phyloP scores from a whole-genome alignment of 2,888 invertebrate species.

The Aproaerema taeniolella region DNA sequence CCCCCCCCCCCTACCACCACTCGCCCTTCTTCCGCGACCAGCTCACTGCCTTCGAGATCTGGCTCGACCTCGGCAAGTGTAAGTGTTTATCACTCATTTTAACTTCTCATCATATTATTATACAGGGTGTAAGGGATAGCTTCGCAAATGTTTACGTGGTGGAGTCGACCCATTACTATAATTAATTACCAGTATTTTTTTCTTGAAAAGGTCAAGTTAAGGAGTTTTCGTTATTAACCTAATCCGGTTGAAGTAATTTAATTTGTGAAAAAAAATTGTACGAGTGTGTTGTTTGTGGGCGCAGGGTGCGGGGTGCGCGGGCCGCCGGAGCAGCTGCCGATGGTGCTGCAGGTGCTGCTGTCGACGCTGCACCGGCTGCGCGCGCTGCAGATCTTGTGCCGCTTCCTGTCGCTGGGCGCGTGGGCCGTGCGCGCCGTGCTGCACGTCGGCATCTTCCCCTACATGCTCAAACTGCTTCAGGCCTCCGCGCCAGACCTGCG shows the following conservation, averaged over 20 bases:
- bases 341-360: constrained; percentile 93
- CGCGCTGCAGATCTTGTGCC: constrained; percentile 94
- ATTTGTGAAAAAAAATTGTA: too few relatives aligned
- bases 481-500: constrained; percentile 95
- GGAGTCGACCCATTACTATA: too few relatives aligned
- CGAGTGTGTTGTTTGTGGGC: too few relatives aligned
- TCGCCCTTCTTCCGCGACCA: constrained; percentile 98
- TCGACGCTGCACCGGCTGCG: constrained; percentile 90
- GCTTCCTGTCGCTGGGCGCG: constrained; percentile 94
- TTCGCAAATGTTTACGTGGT: too few relatives aligned
- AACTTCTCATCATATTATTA: too few relatives aligned
- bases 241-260: too few relatives aligned
- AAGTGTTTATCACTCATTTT: background rate
- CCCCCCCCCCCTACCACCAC: constrained; percentile 77
- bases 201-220: too few relatives aligned
- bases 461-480: constrained; percentile 97
- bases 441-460: constrained; percentile 98
- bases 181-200: too few relatives aligned
- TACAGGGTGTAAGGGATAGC: too few relatives aligned
- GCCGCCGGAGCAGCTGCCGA: constrained; percentile 97
- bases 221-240: too few relatives aligned
- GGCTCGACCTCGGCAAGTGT: constrained; percentile 86
- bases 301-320: constrained; percentile 78
- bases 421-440: constrained; percentile 95
- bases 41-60: constrained; percentile 97